Percentiles rank a stretch among this genome's conserved stretches.
Evolutionary conservation across 64 coral and sea anemone genomes (phyloP).

Genomic region (Stichodactyla mertensii): DNA sequence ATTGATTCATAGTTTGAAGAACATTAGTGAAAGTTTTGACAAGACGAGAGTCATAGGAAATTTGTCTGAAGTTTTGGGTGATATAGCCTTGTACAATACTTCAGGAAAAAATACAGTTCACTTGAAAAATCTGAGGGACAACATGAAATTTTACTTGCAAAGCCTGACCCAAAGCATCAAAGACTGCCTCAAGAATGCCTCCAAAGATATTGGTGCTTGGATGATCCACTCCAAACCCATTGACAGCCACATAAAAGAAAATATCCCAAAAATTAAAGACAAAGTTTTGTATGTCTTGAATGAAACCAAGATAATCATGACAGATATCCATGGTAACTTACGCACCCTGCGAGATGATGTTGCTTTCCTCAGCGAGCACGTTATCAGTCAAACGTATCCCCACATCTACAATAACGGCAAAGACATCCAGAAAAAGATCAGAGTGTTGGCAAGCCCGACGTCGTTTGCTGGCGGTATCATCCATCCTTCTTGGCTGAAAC

Average conservation of each 20-base stretch:
- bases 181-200: slow-evolving; percentile 44
- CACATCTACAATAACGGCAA: slow-evolving; percentile 24
- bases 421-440: slow-evolving; percentile 30
- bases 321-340: neutral
- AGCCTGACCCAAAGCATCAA: neutral
- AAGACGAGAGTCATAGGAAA: slow-evolving; percentile 41
- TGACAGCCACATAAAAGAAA: slow-evolving; percentile 45
- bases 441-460: slow-evolving; percentile 4
- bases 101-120: neutral
- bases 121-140: neutral
- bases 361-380: slow-evolving; percentile 38
- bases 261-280: slow-evolving; percentile 11
- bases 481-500: slow-evolving; percentile 47
- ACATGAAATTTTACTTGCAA: slow-evolving; percentile 49
- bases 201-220: slow-evolving; percentile 33
- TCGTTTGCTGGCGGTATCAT: slow-evolving; percentile 63
- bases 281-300: slow-evolving; percentile 2
- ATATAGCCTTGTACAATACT: slow-evolving; percentile 31
- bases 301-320: neutral
- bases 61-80: slow-evolving; percentile 39
- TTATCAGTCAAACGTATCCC: slow-evolving; percentile 54
- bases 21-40: slow-evolving; percentile 51
- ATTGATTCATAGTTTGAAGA: slow-evolving; percentile 53
- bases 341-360: neutral
- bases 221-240: slow-evolving; percentile 38